Evolutionary conservation across 2,888 invertebrate species (phyloP).

Genomic region (Catocala sponsa): DNA sequence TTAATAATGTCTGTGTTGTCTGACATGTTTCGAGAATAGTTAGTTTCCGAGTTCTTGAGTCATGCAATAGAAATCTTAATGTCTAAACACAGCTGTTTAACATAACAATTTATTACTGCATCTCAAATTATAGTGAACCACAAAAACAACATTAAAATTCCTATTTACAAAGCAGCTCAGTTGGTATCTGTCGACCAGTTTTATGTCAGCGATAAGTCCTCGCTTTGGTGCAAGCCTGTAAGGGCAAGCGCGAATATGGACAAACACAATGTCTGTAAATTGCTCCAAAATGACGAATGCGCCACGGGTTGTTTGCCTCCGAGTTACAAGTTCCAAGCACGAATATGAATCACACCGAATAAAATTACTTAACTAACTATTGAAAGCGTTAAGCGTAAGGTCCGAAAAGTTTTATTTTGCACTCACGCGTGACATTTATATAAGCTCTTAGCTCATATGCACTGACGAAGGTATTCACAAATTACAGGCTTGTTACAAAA

Average conservation of each 20-base stretch:
- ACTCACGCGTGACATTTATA: too few species aligned
- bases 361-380: slow-evolving; percentile 26
- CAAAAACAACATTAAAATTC: neutral
- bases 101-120: neutral
- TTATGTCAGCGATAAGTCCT: slow-evolving; percentile 56
- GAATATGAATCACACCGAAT: slow-evolving; percentile 35
- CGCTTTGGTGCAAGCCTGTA: slow-evolving; percentile 38
- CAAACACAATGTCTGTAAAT: slow-evolving; percentile 65
- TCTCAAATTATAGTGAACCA: too few species aligned
- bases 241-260: slow-evolving; percentile 60
- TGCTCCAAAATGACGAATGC: slow-evolving; percentile 61
- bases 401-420: neutral
- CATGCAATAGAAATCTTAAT: too few species aligned
- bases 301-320: slow-evolving; percentile 32
- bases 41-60: too few species aligned
- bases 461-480: too few species aligned
- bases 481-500: too few species aligned
- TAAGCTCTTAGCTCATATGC: too few species aligned
- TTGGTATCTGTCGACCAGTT: slow-evolving; percentile 29
- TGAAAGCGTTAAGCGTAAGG: slow-evolving; percentile 11
- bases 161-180: slow-evolving; percentile 8
- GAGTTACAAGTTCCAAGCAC: slow-evolving; percentile 4
- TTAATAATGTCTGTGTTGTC: too few species aligned
- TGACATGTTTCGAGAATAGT: too few species aligned
- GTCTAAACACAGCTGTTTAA: neutral